These are phyloP conservation scores for Cydia splendana DNA, from an alignment of 1,140 invertebrate genomes.

Conservation along the genomic window DNA sequence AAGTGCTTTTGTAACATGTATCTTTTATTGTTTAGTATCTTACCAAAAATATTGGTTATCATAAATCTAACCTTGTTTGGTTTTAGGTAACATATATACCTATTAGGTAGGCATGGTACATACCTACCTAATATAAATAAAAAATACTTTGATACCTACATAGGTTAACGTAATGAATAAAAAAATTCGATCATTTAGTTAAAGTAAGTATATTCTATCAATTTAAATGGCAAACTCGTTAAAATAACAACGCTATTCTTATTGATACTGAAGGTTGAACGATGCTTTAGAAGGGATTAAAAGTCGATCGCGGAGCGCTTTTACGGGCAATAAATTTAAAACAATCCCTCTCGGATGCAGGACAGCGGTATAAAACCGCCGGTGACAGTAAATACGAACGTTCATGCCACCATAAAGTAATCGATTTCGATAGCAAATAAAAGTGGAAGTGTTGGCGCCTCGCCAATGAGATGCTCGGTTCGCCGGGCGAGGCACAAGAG, in stretches of 20 bases:
- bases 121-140: no score
- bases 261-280: slow-evolving; percentile 36
- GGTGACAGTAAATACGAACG: slow-evolving; percentile 64
- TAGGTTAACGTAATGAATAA: not conserved
- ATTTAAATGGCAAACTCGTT: not conserved
- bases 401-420: slow-evolving; percentile 68
- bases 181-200: not conserved
- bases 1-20: no score
- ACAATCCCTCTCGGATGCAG: slow-evolving; percentile 57
- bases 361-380: slow-evolving; percentile 56
- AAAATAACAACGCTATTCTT: slow-evolving; percentile 20
- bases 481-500: slow-evolving; percentile 45
- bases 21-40: no score
- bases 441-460: slow-evolving; percentile 62
- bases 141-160: no score
- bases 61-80: no score
- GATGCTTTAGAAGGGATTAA: slow-evolving; percentile 41
- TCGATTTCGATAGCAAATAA: slow-evolving; percentile 65
- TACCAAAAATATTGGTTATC: no score
- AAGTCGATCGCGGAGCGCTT: slow-evolving; percentile 48
- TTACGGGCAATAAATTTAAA: slow-evolving; percentile 62
- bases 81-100: no score
- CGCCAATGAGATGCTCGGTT: slow-evolving; percentile 63
- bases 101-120: no score
- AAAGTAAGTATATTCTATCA: no score